Conservation (phyloP, 2,113 vertebrate species). For the Pelusios castaneus region DNA sequence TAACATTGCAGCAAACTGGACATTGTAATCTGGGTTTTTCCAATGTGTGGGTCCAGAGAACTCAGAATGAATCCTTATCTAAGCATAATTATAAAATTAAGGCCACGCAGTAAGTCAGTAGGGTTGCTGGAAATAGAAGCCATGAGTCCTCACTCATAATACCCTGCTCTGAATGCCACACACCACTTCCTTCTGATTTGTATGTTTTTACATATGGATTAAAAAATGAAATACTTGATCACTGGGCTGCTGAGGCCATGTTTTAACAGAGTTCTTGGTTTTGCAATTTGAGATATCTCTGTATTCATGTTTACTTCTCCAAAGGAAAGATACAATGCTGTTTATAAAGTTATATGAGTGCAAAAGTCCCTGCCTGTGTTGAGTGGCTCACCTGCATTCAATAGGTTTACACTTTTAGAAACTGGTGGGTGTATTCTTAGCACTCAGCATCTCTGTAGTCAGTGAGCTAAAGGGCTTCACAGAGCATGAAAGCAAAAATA, state of each 20-base stretch:
- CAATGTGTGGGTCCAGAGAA: not conserved
- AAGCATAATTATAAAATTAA: slow-evolving; percentile 28
- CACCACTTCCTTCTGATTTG: slow-evolving; percentile 11
- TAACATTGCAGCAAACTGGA: slow-evolving; percentile 38
- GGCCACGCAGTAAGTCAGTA: not conserved
- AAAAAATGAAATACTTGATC: slow-evolving; percentile 10
- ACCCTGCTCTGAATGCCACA: not conserved
- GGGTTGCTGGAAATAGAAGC: slow-evolving; percentile 23
- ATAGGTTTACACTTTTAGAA: slow-evolving; percentile 13
- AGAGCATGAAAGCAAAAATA: slow-evolving; percentile 37
- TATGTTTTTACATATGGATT: not conserved
- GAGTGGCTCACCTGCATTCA: not conserved
- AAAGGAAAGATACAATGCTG: not conserved
- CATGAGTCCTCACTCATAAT: not conserved
- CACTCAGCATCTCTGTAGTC: not conserved
- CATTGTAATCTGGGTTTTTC: slow-evolving; percentile 22
- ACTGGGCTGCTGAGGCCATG: not conserved
- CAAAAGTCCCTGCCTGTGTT: not conserved
- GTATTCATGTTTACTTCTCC: not conserved
- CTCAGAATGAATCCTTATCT: not conserved
- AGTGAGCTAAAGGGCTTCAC: slow-evolving; percentile 22
- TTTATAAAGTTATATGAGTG: slow-evolving; percentile 11
- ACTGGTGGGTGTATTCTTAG: not conserved
- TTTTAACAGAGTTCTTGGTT: not conserved
- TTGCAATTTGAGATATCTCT: not conserved